phyloP scores from a whole-genome alignment of 1,140 invertebrate species.

The Bombus cullumanus region DNA sequence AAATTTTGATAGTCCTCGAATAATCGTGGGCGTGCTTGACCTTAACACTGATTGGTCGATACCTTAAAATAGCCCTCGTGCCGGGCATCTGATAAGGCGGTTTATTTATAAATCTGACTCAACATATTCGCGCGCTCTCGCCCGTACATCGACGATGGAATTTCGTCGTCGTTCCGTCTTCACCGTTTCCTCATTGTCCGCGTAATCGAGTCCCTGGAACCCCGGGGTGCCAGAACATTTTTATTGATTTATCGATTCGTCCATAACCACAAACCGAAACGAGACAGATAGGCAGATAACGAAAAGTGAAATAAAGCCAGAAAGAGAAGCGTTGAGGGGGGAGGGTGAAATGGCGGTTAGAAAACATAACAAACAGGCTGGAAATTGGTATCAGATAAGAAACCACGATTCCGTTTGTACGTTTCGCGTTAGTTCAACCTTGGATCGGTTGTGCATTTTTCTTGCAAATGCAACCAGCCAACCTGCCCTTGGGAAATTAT shows the following conservation, averaged over 20 bases:
- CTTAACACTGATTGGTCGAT: slow-evolving; percentile 81
- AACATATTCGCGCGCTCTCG: slow-evolving; percentile 24
- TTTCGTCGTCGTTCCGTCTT: slow-evolving; percentile 1
- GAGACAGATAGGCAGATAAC: not conserved
- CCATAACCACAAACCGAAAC: not conserved
- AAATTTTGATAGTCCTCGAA: slow-evolving; percentile 67
- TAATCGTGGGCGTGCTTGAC: slow-evolving; percentile 74
- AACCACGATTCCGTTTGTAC: not conserved
- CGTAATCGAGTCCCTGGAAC: slow-evolving; percentile 1
- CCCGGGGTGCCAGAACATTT: slow-evolving; percentile 17
- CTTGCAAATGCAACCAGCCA: not conserved
- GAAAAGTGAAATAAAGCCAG: not conserved
- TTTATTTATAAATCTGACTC: slow-evolving; percentile 67
- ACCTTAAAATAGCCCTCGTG: slow-evolving; percentile 76
- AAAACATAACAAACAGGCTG: not conserved
- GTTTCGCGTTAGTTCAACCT: not conserved
- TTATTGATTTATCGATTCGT: slow-evolving; percentile 38
- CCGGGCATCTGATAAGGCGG: slow-evolving; percentile 70
- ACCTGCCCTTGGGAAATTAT: slow-evolving; percentile 30
- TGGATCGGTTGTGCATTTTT: slow-evolving; percentile 5
- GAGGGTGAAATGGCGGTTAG: not conserved
- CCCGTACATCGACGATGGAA: not conserved
- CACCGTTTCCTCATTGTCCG: not conserved
- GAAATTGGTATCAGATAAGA: not conserved
- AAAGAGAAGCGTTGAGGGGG: not conserved